Percentiles rank a stretch among this genome's conserved stretches.
phyloP scores from a whole-genome alignment of 92 coral and sea anemone genomes.

The Diadumene lineata region DNA sequence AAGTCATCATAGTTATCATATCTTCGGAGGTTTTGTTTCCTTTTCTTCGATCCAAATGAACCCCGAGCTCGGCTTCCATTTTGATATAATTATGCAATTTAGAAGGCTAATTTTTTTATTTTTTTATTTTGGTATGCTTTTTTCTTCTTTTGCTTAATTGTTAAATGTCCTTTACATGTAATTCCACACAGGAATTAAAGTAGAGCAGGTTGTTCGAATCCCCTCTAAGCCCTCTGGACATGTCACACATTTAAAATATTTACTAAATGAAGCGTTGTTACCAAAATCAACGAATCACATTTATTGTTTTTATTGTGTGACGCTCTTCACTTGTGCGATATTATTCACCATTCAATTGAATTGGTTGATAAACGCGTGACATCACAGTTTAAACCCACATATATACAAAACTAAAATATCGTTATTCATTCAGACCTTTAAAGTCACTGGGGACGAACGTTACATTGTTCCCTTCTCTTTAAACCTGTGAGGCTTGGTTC shows the following conservation, averaged over 20 bases:
- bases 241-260: neutral
- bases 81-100: too few species aligned
- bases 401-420: neutral
- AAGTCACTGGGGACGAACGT: constrained; percentile 24
- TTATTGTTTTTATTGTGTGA: neutral
- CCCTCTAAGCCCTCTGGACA: neutral
- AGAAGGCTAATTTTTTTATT: too few species aligned
- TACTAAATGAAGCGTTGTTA: neutral
- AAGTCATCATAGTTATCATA: too few species aligned
- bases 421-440: constrained; percentile 14
- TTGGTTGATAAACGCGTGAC: neutral
- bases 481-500: neutral
- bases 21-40: too few species aligned
- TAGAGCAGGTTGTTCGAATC: neutral
- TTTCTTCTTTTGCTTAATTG: too few species aligned
- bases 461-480: constrained; percentile 10
- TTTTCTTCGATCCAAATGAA: too few species aligned
- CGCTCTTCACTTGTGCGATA: neutral
- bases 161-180: too few species aligned
- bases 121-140: too few species aligned
- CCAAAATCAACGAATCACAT: neutral
- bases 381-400: neutral
- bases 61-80: too few species aligned
- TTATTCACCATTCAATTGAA: neutral
- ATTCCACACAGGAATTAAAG: too few species aligned